These are phyloP conservation scores for Antheraea assamensis DNA, from an alignment of 2,888 invertebrate species.

Conservation along the genomic window DNA sequence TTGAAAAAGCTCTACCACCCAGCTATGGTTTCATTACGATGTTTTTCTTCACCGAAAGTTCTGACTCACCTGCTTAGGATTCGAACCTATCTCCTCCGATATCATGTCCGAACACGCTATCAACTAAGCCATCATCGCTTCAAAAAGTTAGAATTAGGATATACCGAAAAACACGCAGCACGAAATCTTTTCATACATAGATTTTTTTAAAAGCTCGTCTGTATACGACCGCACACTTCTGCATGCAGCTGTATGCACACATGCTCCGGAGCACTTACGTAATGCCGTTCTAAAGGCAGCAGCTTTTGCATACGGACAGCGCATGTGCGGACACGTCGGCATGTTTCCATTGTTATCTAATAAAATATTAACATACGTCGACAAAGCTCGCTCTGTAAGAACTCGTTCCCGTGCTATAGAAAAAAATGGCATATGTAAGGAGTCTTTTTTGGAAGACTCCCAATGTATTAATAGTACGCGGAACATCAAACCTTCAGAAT, in stretches of 20 bases:
- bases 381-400: not conserved
- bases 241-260: conserved; percentile 25
- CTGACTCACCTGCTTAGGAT: no score
- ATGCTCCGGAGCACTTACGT: conserved; percentile 44
- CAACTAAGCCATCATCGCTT: no score
- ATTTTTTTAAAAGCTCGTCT: not conserved
- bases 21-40: no score
- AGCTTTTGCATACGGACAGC: conserved; percentile 56
- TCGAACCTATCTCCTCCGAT: no score
- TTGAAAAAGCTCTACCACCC: no score
- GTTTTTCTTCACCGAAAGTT: no score
- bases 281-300: conserved; percentile 66
- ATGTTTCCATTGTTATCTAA: conserved; percentile 52
- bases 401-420: not conserved
- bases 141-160: no score
- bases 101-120: no score
- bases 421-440: not conserved
- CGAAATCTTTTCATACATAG: not conserved
- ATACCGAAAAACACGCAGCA: not conserved
- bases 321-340: conserved; percentile 44
- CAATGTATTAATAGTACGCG: not conserved
- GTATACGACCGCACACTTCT: not conserved
- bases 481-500: not conserved
- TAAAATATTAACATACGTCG: not conserved
- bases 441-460: not conserved